phyloP scores from a whole-genome alignment of 2,113 vertebrate species.

The Mugil cephalus region DNA sequence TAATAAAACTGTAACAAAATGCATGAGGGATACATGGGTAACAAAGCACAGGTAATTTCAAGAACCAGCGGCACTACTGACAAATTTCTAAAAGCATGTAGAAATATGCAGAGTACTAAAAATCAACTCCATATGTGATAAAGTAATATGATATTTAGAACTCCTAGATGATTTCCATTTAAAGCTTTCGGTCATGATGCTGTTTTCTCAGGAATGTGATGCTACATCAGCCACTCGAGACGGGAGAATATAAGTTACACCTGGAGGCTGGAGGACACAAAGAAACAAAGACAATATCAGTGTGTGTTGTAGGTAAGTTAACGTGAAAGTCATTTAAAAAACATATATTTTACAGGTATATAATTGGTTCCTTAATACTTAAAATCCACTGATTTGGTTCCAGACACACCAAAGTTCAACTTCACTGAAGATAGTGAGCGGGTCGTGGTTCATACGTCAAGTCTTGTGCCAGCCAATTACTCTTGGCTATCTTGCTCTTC shows the following conservation, averaged over 20 bases:
- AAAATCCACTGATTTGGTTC: constrained; percentile 25
- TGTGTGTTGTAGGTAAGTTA: constrained; percentile 89
- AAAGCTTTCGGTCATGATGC: constrained; percentile 8
- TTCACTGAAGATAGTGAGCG: neutral
- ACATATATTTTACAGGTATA: rapidly evolving
- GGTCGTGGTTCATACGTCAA: constrained; percentile 35
- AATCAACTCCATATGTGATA: rapidly evolving
- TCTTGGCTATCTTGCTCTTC: constrained; percentile 54
- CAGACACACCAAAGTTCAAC: constrained; percentile 48
- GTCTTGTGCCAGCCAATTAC: constrained; percentile 56
- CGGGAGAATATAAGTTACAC: constrained; percentile 89
- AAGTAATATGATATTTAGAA: neutral
- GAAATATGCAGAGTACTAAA: neutral
- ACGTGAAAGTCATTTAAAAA: rapidly evolving
- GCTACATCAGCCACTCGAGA: constrained; percentile 83
- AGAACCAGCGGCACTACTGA: neutral
- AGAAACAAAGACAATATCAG: constrained; percentile 82
- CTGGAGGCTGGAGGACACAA: constrained; percentile 83
- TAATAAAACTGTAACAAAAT: constrained; percentile 38
- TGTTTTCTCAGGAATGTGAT: constrained; percentile 82
- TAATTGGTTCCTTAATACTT: too few species aligned
- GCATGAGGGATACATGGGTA: constrained; percentile 32
- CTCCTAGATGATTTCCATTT: neutral
- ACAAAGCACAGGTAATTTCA: constrained; percentile 66
- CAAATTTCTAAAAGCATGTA: neutral